A percentile compares a stretch with the other conserved stretches of the same genome.
These are phyloP conservation scores for Acyrthosiphon pisum DNA, from an alignment of 1,140 invertebrate genomes.

Conservation along the genomic window DNA sequence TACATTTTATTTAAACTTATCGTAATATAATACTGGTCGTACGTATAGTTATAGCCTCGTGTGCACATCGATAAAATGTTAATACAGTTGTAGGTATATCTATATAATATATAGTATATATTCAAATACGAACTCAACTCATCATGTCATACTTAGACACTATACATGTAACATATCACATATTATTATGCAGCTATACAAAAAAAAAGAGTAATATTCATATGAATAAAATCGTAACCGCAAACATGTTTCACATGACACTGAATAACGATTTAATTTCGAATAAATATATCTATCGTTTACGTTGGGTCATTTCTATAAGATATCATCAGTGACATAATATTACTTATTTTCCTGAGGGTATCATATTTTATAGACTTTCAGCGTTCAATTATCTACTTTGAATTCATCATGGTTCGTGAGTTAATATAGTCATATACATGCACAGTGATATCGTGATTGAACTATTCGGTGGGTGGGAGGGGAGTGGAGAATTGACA, in stretches of 20 bases:
- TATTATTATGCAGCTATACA: background rate
- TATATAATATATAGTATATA: background rate
- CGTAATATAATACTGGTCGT: no score
- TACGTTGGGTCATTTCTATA: background rate
- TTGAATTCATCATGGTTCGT: background rate
- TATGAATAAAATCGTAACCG: background rate
- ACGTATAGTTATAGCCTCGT: no score
- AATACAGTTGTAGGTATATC: background rate
- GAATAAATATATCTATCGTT: background rate
- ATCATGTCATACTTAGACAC: background rate
- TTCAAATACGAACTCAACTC: background rate
- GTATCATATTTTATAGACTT: background rate
- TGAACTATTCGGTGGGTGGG: background rate
- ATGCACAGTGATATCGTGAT: background rate
- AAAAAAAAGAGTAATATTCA: background rate
- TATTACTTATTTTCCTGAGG: background rate
- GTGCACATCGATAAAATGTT: background rate
- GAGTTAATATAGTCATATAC: background rate
- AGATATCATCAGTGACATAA: background rate
- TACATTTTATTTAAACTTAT: background rate
- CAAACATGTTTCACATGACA: background rate
- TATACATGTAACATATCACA: background rate
- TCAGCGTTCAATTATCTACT: background rate
- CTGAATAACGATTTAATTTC: background rate
- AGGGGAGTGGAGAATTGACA: background rate